Percentiles rank a stretch among this genome's conserved stretches.
Evolutionary conservation across 2,113 vertebrate species (phyloP).

Genomic region (Tragelaphus imberbis): DNA sequence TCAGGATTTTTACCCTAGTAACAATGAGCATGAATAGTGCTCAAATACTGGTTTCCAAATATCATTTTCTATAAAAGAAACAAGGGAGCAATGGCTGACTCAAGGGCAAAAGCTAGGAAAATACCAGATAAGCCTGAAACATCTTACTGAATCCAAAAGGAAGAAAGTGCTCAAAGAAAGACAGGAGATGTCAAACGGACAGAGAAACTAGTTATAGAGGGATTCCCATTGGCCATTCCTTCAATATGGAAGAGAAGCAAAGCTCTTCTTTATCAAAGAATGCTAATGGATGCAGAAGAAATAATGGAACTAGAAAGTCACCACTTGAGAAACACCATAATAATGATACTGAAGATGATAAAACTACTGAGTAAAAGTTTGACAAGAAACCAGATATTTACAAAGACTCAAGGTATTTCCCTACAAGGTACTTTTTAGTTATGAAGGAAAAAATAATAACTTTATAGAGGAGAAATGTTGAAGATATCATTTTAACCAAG

Average conservation of each 20-base stretch:
- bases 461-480: background rate
- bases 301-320: background rate
- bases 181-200: background rate
- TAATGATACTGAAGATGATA: background rate
- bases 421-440: background rate
- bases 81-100: background rate
- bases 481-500: background rate
- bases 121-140: background rate
- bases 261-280: background rate
- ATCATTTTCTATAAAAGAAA: slow-evolving; percentile 15
- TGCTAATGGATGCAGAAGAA: background rate
- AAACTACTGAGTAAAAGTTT: background rate
- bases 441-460: background rate
- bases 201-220: background rate
- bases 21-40: background rate
- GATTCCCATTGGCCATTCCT: background rate
- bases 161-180: background rate
- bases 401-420: background rate
- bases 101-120: background rate
- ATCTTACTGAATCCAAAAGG: background rate
- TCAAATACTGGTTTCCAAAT: background rate
- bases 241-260: background rate
- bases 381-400: background rate
- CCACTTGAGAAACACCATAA: background rate
- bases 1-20: background rate